Base-by-base conservation (phyloP, 2,113 vertebrate genomes). In the Trachemys scripta region DNA sequence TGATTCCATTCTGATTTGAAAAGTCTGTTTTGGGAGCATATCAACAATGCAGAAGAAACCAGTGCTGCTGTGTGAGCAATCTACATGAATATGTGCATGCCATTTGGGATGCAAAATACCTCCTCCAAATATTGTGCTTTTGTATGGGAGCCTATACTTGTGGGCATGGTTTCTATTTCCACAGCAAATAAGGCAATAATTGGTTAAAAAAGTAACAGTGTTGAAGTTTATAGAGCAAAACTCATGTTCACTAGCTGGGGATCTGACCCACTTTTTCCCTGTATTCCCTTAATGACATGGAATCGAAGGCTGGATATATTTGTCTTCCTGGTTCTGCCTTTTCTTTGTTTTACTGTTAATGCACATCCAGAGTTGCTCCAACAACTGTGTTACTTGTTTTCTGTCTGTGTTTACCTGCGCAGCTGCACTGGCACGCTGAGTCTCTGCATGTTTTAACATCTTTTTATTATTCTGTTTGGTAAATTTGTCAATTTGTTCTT, bases 141-240 rank as follows among this genome's bases (percentile, higher is more conserved):
- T 62, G 29, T 87, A 72, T 2, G 50, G 14, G 5, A 79, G 3
- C 4, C 53, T 82, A 69, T 31, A 45, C 50, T n/a, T 50, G 85
- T 29, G 49, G 10, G 29, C 20, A 91, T 35, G 75, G 88, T 80
- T 78, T 83, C 17, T 83, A 31, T 29, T 95, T 88, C 78, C 82
- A 29, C n/a, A 78, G 17, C 17, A 24, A 20, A 4, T 27, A 90
- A 75, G 35, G 2, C 53, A 75, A 27, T 38, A 76, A 88, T 2
- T 20, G 50, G 69, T 78, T 90, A 76, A 56, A 80, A 95, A 83
- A 9, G 3, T 3, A 3, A 82, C n/a, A 81, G 45, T 0, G 0
- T 42, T 59, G 72, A 51, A 25, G 49, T 3, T 16, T 86, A 49
- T 2, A 91, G 54, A 88, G 7, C 24, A 76, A 38, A 59, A 89